phyloP scores from a whole-genome alignment of 2,888 invertebrate species.

The Ligdia adustata region DNA sequence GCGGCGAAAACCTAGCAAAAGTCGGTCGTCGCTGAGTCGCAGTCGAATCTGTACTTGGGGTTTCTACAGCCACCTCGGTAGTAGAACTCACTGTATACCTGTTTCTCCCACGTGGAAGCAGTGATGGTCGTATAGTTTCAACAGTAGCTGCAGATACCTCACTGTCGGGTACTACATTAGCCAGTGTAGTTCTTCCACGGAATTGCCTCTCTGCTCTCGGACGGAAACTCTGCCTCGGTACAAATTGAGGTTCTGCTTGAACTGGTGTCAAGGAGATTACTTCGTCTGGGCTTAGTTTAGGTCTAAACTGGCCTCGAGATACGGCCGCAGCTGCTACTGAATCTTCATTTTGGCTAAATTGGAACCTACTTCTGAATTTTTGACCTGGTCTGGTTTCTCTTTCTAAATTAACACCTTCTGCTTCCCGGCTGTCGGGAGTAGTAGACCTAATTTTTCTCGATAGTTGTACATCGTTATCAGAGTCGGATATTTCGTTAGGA shows the following conservation, averaged over 20 bases:
- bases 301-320: slow-evolving; percentile 62
- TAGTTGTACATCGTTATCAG: slow-evolving; percentile 56
- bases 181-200: slow-evolving; percentile 52
- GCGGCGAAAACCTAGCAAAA: slow-evolving; percentile 71
- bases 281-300: slow-evolving; percentile 72
- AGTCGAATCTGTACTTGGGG: slow-evolving; percentile 47
- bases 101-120: slow-evolving; percentile 65
- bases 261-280: slow-evolving; percentile 80
- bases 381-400: slow-evolving; percentile 43
- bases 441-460: slow-evolving; percentile 75
- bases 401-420: slow-evolving; percentile 44
- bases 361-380: slow-evolving; percentile 58
- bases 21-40: slow-evolving; percentile 57
- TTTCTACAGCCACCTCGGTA: slow-evolving; percentile 49
- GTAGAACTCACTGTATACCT: slow-evolving; percentile 59
- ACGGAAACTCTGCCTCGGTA: slow-evolving; percentile 48
- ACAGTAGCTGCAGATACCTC: slow-evolving; percentile 72
- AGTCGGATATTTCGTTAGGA: slow-evolving; percentile 67
- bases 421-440: slow-evolving; percentile 76
- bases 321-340: slow-evolving; percentile 69
- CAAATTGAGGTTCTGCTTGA: slow-evolving; percentile 64
- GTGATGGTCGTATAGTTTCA: slow-evolving; percentile 60
- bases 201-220: slow-evolving; percentile 48
- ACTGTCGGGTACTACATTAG: slow-evolving; percentile 61
- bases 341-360: slow-evolving; percentile 53